Conservation (phyloP, 2,113 vertebrate species). For the Cyprinodon tularosa region DNA sequence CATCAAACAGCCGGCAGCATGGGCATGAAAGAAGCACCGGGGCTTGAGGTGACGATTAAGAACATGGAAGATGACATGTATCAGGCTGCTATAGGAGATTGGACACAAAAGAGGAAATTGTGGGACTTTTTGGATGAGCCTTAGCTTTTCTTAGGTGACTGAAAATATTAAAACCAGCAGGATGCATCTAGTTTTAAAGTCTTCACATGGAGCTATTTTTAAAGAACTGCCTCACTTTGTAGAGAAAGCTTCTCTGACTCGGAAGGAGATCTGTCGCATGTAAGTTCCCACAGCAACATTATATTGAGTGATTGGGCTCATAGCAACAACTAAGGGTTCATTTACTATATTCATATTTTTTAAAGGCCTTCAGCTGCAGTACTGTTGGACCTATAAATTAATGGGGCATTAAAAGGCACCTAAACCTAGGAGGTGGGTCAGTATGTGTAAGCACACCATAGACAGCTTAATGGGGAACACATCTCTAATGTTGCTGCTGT, state of each 20-base stretch:
- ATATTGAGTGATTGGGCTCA: not conserved
- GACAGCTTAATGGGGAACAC: no score
- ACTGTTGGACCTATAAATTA: not conserved
- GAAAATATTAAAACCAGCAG: constrained; percentile 7
- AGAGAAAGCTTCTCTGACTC: constrained; percentile 60
- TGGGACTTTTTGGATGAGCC: not conserved
- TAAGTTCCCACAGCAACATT: constrained; percentile 48
- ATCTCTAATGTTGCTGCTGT: no score
- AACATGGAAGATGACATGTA: not conserved
- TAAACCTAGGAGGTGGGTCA: no score
- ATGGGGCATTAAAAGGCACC: no score
- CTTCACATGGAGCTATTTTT: constrained; percentile 54
- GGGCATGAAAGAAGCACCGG: constrained; percentile 2
- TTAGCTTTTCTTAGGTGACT: not conserved
- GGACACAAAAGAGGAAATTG: not conserved
- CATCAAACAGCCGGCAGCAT: constrained; percentile 15
- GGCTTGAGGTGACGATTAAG: constrained; percentile 3
- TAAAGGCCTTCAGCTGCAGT: not conserved
- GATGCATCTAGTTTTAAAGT: constrained; percentile 69
- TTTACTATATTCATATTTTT: not conserved
- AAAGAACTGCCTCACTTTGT: constrained; percentile 64
- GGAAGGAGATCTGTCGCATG: constrained; percentile 70
- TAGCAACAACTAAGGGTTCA: not conserved
- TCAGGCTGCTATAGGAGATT: not conserved
- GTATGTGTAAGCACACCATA: no score